These are phyloP conservation scores for Campoletis raptor DNA, from an alignment of 2,888 invertebrate species.

Conservation along the genomic window DNA sequence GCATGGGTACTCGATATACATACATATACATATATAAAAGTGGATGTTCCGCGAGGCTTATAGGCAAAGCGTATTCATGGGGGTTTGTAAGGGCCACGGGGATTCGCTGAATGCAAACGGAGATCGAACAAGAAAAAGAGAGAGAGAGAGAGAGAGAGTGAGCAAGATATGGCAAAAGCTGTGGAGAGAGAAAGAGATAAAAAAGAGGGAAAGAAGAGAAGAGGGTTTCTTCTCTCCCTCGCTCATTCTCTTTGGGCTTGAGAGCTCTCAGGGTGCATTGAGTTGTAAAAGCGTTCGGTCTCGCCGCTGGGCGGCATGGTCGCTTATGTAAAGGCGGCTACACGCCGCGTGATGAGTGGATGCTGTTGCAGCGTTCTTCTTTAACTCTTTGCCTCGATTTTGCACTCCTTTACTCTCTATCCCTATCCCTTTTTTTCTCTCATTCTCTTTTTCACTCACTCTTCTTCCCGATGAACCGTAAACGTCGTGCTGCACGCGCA, in stretches of 20 bases:
- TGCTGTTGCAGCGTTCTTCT: constrained; percentile 83
- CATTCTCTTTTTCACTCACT: constrained; percentile 23
- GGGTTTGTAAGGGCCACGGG: constrained; percentile 64
- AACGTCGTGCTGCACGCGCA: constrained; percentile 67
- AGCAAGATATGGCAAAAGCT: constrained; percentile 22
- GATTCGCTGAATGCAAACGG: constrained; percentile 65
- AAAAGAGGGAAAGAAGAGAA: constrained; percentile 45
- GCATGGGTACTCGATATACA: constrained; percentile 61
- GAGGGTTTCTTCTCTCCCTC: constrained; percentile 28
- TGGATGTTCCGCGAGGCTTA: constrained; percentile 32
- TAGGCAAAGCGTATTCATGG: constrained; percentile 60
- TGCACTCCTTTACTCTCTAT: constrained; percentile 74
- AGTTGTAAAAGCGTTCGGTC: constrained; percentile 85
- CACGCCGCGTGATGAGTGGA: constrained; percentile 85
- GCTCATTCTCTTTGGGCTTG: constrained; percentile 59
- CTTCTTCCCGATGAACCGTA: constrained; percentile 45
- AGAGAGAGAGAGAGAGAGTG: constrained; percentile 58
- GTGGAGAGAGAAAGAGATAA: constrained; percentile 34
- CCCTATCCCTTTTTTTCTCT: constrained; percentile 37
- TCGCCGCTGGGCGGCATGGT: constrained; percentile 83
- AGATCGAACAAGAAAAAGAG: constrained; percentile 49
- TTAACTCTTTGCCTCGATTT: constrained; percentile 81
- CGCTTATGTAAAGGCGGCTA: constrained; percentile 85
- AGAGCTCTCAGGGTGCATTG: constrained; percentile 80
- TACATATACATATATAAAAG: constrained; percentile 64